A percentile compares a stretch with the other conserved stretches of the same genome.
These are phyloP conservation scores for Platorchestia sp. DNA, from an alignment of 1,140 invertebrate genomes.

Conservation along the genomic window DNA sequence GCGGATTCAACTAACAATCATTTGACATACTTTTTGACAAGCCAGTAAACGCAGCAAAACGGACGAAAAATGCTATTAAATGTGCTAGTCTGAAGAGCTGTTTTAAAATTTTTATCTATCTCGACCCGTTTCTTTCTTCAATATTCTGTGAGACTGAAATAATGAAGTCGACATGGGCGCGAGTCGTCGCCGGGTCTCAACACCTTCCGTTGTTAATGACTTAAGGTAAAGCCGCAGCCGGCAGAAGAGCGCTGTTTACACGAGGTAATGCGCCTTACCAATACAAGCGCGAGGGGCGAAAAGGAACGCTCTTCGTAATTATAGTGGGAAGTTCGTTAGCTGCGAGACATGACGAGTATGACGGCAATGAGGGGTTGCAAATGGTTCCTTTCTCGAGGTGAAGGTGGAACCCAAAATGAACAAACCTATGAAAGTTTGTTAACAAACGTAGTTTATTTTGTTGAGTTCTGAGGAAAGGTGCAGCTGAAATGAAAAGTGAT, in stretches of 20 bases:
- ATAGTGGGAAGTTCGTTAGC: slow-evolving; percentile 33
- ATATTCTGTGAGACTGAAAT: neutral
- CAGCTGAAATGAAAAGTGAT: neutral
- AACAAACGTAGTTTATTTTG: neutral
- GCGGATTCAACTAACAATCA: no score
- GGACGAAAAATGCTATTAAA: neutral
- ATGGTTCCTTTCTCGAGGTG: neutral
- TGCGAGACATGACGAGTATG: slow-evolving; percentile 44
- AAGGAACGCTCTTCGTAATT: slow-evolving; percentile 32
- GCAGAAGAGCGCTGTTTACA: slow-evolving; percentile 7
- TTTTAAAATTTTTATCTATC: neutral
- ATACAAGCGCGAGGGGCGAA: slow-evolving; percentile 3
- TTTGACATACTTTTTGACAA: no score
- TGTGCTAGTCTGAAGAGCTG: neutral
- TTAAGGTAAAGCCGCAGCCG: neutral
- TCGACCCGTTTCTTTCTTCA: neutral
- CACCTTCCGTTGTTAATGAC: slow-evolving; percentile 39
- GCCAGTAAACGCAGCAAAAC: no score
- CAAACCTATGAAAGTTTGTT: neutral
- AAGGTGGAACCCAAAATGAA: neutral
- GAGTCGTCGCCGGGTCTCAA: neutral
- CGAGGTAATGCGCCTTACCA: slow-evolving; percentile 48
- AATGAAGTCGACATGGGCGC: neutral
- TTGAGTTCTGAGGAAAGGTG: neutral
- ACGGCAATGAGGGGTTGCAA: neutral